Conservation (phyloP, 2,888 invertebrate genomes). For the Trichopria drosophilae region DNA sequence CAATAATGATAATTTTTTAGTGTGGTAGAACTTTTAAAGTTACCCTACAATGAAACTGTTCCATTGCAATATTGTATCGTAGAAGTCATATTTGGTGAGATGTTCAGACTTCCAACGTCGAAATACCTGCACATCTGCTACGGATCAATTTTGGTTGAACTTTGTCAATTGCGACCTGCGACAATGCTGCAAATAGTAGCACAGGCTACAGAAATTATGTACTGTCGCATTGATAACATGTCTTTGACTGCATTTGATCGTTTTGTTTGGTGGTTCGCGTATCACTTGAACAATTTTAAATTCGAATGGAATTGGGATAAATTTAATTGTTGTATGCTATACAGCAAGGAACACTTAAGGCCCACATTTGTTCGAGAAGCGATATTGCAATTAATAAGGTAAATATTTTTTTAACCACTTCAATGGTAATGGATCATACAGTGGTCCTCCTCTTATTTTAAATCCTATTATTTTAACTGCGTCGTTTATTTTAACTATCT, state of each 20-base stretch:
- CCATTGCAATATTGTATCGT: slow-evolving; percentile 98
- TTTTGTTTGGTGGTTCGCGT: slow-evolving; percentile 96
- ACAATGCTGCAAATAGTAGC: slow-evolving; percentile 97
- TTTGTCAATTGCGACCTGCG: slow-evolving; percentile 94
- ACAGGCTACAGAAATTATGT: slow-evolving; percentile 96
- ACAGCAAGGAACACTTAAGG: slow-evolving; percentile 87
- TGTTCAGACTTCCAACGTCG: slow-evolving; percentile 90
- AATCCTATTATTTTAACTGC: too few relatives aligned
- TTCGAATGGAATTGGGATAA: slow-evolving; percentile 99
- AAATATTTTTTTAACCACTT: too few relatives aligned
- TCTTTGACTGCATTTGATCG: slow-evolving; percentile 95
- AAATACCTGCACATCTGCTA: slow-evolving; percentile 90
- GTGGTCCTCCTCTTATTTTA: too few relatives aligned
- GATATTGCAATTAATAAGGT: slow-evolving; percentile 88
- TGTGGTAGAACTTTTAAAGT: slow-evolving; percentile 87
- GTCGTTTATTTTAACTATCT: too few relatives aligned
- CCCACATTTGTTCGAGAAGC: slow-evolving; percentile 94
- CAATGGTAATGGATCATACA: too few relatives aligned
- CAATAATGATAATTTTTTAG: slow-evolving; percentile 52
- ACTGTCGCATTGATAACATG: slow-evolving; percentile 95
- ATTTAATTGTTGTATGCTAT: slow-evolving; percentile 83
- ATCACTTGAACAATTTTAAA: slow-evolving; percentile 98
- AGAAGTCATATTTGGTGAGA: slow-evolving; percentile 92
- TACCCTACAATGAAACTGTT: slow-evolving; percentile 90
- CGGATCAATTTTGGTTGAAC: slow-evolving; percentile 91